phyloP scores from a whole-genome alignment of 2,797 vertebrate genomes.

The Rallus crepitans region DNA sequence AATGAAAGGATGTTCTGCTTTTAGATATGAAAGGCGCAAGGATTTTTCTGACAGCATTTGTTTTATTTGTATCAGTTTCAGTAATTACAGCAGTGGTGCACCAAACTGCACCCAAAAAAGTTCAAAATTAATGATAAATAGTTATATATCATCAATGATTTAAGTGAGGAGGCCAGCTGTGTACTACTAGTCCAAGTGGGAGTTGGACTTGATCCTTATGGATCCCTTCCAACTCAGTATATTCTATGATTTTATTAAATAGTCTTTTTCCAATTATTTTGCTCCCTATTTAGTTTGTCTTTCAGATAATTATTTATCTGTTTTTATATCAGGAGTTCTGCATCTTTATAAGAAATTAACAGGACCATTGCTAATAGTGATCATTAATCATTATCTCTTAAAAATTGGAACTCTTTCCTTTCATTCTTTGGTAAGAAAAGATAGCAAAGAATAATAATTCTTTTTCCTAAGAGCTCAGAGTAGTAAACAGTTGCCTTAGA shows the following conservation, averaged over 20 bases:
- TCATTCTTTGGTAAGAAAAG: neutral
- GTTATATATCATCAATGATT: neutral
- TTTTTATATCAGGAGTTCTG: neutral
- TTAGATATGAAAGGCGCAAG: neutral
- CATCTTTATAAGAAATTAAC: neutral
- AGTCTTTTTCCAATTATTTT: neutral
- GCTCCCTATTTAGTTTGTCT: neutral
- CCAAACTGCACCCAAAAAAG: neutral
- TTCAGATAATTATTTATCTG: neutral
- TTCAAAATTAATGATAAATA: neutral
- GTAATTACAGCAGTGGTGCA: neutral
- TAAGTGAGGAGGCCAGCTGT: neutral
- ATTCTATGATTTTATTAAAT: neutral
- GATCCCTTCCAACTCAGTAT: too few relatives aligned
- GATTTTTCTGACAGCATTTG: neutral
- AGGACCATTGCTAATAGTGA: neutral
- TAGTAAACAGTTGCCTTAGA: constrained; percentile 47
- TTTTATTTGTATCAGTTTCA: neutral
- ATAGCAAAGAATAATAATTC: neutral
- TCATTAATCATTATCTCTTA: neutral
- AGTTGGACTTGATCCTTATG: too few relatives aligned
- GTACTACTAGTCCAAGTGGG: neutral
- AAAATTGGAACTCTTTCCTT: neutral
- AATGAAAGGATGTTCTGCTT: neutral
- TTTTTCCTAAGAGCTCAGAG: constrained; percentile 16